Conservation (phyloP, 53 echinoderm and acorn worm genomes). For the Antedon mediterranea region DNA sequence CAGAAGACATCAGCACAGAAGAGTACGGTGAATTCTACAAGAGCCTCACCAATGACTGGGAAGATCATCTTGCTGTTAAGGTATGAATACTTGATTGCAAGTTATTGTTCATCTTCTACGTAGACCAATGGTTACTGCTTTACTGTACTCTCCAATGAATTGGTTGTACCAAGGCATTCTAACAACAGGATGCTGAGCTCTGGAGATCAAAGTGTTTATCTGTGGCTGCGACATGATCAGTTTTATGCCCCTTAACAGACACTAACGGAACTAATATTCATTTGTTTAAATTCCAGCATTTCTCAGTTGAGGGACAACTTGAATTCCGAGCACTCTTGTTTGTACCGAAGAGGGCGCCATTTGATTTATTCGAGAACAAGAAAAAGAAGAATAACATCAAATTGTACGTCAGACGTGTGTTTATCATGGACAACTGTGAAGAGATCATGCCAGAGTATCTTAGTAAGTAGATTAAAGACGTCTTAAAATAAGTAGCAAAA, state of each 20-base stretch:
- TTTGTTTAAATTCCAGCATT: conserved; percentile 39
- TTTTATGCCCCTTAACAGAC: too few relatives aligned
- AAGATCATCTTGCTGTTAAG: conserved; percentile 95
- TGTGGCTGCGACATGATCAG: too few relatives aligned
- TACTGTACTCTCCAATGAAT: too few relatives aligned
- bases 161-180: too few relatives aligned
- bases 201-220: too few relatives aligned
- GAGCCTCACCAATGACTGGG: conserved; percentile 93
- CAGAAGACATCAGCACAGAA: conserved; percentile 88
- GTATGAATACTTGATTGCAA: too few relatives aligned
- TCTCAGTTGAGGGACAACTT: conserved; percentile 93
- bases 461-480: conserved; percentile 46
- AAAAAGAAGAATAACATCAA: conserved; percentile 99
- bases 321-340: conserved; percentile 96
- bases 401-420: conserved; percentile 86
- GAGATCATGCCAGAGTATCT: conserved; percentile 96
- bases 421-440: conserved; percentile 99
- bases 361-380: conserved; percentile 96
- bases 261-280: too few relatives aligned
- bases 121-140: too few relatives aligned
- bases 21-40: conserved; percentile 99
- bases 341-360: conserved; percentile 92
- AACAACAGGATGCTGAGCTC: too few relatives aligned
- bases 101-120: too few relatives aligned
- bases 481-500: neutral